Percentiles rank a stretch among this genome's conserved stretches.
Evolutionary conservation across 2,797 vertebrate genomes (phyloP).

Genomic region (Micromesistius poutassou): DNA sequence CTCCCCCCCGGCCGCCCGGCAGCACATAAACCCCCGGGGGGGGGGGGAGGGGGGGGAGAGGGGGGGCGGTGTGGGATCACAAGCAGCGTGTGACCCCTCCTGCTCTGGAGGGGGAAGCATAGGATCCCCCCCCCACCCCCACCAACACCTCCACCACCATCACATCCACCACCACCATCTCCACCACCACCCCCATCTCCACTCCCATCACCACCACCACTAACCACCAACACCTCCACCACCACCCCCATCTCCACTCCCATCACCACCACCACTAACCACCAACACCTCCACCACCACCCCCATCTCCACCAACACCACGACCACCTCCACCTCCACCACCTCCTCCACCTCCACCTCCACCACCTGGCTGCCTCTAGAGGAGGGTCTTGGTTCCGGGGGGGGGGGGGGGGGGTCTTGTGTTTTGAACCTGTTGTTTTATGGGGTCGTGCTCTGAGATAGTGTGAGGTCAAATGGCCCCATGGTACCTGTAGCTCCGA

Average conservation of each 20-base stretch:
- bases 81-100: slow-evolving; percentile 76
- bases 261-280: too few relatives aligned
- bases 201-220: slow-evolving; percentile 70
- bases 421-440: too few relatives aligned
- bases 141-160: slow-evolving; percentile 30
- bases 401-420: too few relatives aligned
- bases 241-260: too few relatives aligned
- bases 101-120: slow-evolving; percentile 73
- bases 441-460: too few relatives aligned
- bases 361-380: too few relatives aligned
- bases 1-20: slow-evolving; percentile 72
- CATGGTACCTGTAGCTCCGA: too few relatives aligned
- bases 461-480: too few relatives aligned
- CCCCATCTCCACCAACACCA: too few relatives aligned
- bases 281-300: not conserved
- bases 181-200: slow-evolving; percentile 50
- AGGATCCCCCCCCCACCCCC: slow-evolving; percentile 37
- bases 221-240: slow-evolving; percentile 47
- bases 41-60: slow-evolving; percentile 67
- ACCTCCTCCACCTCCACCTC: too few relatives aligned
- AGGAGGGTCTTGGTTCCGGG: too few relatives aligned
- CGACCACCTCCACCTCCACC: too few relatives aligned
- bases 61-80: slow-evolving; percentile 75
- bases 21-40: slow-evolving; percentile 80
- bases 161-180: not conserved